Percentiles rank a stretch among this genome's conserved stretches.
Conservation (phyloP, 2,113 vertebrate genomes). For the Daubentonia madagascariensis region DNA sequence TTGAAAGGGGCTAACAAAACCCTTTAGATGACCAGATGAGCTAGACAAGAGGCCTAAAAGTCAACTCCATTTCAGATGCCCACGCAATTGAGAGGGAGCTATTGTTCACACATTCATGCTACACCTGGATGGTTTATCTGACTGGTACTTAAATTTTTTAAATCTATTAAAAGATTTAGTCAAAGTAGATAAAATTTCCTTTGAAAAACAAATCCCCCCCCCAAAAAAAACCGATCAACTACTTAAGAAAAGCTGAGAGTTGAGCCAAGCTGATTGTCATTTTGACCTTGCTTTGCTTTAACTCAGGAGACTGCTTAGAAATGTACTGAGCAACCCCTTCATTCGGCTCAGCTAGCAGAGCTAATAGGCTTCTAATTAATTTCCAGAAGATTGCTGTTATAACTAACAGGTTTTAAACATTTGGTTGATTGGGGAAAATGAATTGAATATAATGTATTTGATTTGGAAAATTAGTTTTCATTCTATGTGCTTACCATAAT, state of each 20-base stretch:
- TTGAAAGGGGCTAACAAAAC: neutral
- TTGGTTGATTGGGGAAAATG: conserved; percentile 66
- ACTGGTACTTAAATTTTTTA: neutral
- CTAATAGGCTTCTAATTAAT: conserved; percentile 72
- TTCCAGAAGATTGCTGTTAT: conserved; percentile 70
- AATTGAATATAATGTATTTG: conserved; percentile 73
- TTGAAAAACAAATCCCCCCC: neutral
- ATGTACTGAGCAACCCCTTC: conserved; percentile 43
- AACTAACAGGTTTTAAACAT: conserved; percentile 75
- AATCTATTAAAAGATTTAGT: neutral
- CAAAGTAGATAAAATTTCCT: neutral
- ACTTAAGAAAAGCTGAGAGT: neutral
- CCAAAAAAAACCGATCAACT: neutral
- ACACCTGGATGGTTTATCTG: neutral
- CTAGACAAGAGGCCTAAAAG: neutral
- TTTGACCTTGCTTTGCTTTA: conserved; percentile 66
- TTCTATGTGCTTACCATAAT: conserved; percentile 76
- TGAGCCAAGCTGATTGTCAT: conserved; percentile 35
- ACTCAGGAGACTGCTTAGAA: conserved; percentile 61
- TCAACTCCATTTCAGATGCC: neutral
- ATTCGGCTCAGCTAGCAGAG: conserved; percentile 70
- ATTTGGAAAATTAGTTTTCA: conserved; percentile 81
- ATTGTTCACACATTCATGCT: neutral
- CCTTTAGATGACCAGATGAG: neutral
- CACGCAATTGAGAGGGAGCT: neutral